Evolutionary conservation across 92 coral and sea anemone genomes (phyloP).

Genomic region (Parazoanthus swiftii): DNA sequence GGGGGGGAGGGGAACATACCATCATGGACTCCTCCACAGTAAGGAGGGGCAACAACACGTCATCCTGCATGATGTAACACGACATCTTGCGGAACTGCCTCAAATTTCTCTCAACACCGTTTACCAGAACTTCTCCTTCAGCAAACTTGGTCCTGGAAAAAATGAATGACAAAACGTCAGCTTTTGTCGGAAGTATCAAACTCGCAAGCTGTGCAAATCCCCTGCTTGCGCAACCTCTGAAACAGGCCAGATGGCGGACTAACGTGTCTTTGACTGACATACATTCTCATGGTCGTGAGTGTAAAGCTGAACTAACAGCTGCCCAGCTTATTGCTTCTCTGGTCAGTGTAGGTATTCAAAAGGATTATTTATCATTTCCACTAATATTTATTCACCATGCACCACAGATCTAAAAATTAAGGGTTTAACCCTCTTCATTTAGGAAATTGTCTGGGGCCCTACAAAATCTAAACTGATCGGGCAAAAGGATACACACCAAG

Average conservation of each 20-base stretch:
- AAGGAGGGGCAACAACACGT: conserved; percentile 86
- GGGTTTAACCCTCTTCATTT: too few relatives aligned
- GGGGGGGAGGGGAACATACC: conserved; percentile 61
- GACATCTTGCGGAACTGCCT: conserved; percentile 98
- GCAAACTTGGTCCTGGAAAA: conserved; percentile 80
- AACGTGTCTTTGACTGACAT: neutral
- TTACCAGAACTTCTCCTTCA: conserved; percentile 80
- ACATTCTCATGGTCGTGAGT: neutral
- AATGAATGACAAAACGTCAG: neutral
- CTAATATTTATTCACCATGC: too few relatives aligned
- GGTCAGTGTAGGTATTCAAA: neutral
- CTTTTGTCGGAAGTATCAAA: neutral
- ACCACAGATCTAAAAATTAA: too few relatives aligned
- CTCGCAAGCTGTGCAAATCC: neutral
- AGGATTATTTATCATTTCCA: neutral
- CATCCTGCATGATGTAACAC: conserved; percentile 99
- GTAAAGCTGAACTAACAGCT: too few relatives aligned
- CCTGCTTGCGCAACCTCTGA: neutral
- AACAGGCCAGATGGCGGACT: neutral
- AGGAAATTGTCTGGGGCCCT: too few relatives aligned
- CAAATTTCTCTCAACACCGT: conserved; percentile 88
- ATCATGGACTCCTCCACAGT: conserved; percentile 99
- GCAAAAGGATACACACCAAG: neutral
- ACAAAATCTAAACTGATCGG: too few relatives aligned
- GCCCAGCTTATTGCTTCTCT: neutral